Evolutionary conservation across 35 echinoderm and acorn worm genomes (phyloP).

Genomic region (Holothuria glaberrima): DNA sequence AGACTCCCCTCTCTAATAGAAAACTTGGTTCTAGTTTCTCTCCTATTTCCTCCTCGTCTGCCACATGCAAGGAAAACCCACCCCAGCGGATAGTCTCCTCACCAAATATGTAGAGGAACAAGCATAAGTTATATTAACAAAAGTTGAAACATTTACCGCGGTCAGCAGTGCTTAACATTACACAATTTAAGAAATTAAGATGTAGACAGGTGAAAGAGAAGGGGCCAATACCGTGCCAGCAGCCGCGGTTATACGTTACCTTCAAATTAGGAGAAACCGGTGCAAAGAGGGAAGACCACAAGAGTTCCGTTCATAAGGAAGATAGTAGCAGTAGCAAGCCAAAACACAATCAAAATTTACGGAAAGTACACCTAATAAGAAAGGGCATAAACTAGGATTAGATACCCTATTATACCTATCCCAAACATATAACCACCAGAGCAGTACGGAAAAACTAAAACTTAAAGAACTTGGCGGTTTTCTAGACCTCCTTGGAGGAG

Average conservation of each 20-base stretch:
- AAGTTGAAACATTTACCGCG: not conserved
- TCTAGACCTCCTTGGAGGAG: conserved; percentile 79
- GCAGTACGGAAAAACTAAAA: conserved; percentile 75
- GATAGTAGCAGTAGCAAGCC: conserved; percentile 58
- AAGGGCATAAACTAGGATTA: conserved; percentile 77
- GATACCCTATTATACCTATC: conserved; percentile 77
- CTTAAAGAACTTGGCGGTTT: conserved; percentile 95
- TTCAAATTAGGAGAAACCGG: conserved; percentile 51
- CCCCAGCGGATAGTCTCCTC: not conserved
- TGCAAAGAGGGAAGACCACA: conserved; percentile 36
- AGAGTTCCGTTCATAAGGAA: not conserved
- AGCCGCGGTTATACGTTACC: conserved; percentile 78
- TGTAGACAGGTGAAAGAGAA: conserved; percentile 18
- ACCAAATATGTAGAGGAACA: not conserved
- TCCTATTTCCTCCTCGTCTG: conserved; percentile 41
- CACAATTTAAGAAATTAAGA: conserved; percentile 62
- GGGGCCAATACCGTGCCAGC: conserved; percentile 79
- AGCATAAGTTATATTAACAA: not conserved
- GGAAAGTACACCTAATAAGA: conserved; percentile 29
- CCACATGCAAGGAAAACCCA: conserved; percentile 62
- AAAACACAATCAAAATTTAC: not conserved
- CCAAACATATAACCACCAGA: conserved; percentile 53
- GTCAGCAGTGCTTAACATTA: conserved; percentile 69
- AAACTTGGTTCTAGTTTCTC: conserved; percentile 72
- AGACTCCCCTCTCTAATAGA: conserved; percentile 72